Evolutionary conservation across 2,888 invertebrate species (phyloP), one percentile per base, ranked within the genome.

Genomic region (Stenurella melanura): DNA sequence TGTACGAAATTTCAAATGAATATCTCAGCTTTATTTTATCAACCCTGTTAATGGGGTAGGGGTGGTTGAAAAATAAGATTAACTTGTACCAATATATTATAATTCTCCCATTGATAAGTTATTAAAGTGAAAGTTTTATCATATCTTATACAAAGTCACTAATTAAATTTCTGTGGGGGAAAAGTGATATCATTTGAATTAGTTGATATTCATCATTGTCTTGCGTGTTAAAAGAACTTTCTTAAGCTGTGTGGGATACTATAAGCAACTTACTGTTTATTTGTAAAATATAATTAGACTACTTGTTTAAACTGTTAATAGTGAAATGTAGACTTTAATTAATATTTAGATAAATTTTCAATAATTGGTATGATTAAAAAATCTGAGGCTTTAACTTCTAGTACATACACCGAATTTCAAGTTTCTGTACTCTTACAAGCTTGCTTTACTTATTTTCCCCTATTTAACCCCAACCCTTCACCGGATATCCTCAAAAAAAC

Each of bases 281-380:
- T 70, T 70, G 70, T 70, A 70, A 70, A 70, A 19, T 70, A 60
- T 70, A 42, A 60, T 58, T 60, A n/a, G 50, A 50, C n/a, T 50
- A 50, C 34, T 70, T 60, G 60, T 58, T 34, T 70, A 64, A 64
- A 19, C 64, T 64, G 64, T 70, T 70, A 70, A 60, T 70, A 70
- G 70, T 56, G 60, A 70, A 70, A 21, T 70, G 70, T 70, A 70
- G 42, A 60, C 60, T 70, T 70, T 60, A 70, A 64, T 70, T 70
- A 60, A 58, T 60, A 50, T 50, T 50, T 70, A 70, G 60, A 69
- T 69, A 56, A 70, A 64, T 42, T 70, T 70, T 60, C 58, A 70
- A 60, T 60, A 70, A 70, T n/a, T n/a, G n/a, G n/a, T n/a, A n/a
- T n/a, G n/a, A n/a, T n/a, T n/a, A n/a, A n/a, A n/a, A n/a, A n/a